A percentile compares a stretch with the other conserved stretches of the same genome.
Conservation (phyloP, 2,797 vertebrate genomes). For the Catharus ustulatus region DNA sequence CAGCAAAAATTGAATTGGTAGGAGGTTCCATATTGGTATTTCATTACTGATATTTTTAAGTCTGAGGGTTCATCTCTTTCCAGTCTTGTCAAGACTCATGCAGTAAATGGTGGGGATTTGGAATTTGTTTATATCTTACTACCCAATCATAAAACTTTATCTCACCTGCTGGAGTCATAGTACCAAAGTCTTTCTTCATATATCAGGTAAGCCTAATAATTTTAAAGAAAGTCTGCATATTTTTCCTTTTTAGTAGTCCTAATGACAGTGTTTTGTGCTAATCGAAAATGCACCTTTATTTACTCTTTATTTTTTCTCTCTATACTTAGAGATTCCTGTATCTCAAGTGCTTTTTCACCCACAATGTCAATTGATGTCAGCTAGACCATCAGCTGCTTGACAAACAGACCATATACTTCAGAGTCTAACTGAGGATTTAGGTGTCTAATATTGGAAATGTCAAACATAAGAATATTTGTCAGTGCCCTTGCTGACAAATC, state of each 20-base stretch:
- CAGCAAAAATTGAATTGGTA: not conserved
- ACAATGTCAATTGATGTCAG: not conserved
- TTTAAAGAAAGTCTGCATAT: not conserved
- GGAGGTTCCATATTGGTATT: not conserved
- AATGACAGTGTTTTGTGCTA: not conserved
- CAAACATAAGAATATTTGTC: not conserved
- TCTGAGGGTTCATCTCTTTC: not conserved
- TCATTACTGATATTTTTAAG: not conserved
- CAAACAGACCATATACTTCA: not conserved
- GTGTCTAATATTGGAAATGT: constrained; percentile 3
- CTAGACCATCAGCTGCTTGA: not conserved
- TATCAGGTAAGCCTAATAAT: not conserved
- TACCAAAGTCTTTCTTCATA: not conserved
- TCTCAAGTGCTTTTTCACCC: not conserved
- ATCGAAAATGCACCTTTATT: not conserved
- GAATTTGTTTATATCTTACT: not conserved
- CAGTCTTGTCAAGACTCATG: not conserved
- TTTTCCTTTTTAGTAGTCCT: not conserved
- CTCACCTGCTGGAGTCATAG: not conserved
- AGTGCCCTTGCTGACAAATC: not conserved
- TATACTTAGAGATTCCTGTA: not conserved
- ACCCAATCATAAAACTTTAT: not conserved
- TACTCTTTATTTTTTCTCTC: not conserved
- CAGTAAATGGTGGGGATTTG: not conserved
- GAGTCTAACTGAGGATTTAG: not conserved